Conservation (phyloP, 2,888 invertebrate species). For the Leucozona laternaria region DNA sequence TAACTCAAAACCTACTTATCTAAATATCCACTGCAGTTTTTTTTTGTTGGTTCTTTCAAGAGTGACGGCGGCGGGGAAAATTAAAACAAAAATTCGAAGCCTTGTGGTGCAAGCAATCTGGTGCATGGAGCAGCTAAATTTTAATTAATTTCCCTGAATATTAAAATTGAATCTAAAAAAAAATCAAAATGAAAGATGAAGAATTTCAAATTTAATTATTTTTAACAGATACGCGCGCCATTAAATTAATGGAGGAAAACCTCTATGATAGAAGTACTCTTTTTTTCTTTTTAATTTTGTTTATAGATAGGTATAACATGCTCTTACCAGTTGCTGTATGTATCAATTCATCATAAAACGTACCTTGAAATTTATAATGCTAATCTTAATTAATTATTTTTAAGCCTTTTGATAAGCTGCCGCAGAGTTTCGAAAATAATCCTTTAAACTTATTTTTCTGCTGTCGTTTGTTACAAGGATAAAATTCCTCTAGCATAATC, state of each 20-base stretch:
- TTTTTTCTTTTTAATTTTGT: background rate
- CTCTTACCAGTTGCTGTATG: background rate
- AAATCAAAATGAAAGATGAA: background rate
- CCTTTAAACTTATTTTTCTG: slow-evolving; percentile 14
- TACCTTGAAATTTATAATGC: slow-evolving; percentile 14
- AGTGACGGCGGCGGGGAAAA: background rate
- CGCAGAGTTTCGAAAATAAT: slow-evolving; percentile 18
- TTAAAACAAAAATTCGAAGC: slow-evolving; percentile 44
- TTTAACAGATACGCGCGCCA: background rate
- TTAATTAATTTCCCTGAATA: slow-evolving; percentile 68
- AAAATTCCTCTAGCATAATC: background rate
- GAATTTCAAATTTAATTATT: background rate
- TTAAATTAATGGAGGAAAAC: background rate
- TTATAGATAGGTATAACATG: background rate
- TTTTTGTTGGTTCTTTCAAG: background rate
- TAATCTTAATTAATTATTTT: slow-evolving; percentile 40
- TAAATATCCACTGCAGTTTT: slow-evolving; percentile 1
- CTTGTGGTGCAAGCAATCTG: slow-evolving; percentile 55
- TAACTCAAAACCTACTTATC: slow-evolving; percentile 13
- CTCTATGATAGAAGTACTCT: background rate
- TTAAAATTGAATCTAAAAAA: slow-evolving; percentile 36
- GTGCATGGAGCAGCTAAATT: slow-evolving; percentile 47
- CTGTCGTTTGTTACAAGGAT: slow-evolving; percentile 15
- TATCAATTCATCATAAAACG: slow-evolving; percentile 12
- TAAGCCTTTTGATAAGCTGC: slow-evolving; percentile 26